Percentiles rank a stretch among this genome's conserved stretches.
Evolutionary conservation across 1,140 invertebrate genomes (phyloP).

Genomic region (Drosophila bipectinata): DNA sequence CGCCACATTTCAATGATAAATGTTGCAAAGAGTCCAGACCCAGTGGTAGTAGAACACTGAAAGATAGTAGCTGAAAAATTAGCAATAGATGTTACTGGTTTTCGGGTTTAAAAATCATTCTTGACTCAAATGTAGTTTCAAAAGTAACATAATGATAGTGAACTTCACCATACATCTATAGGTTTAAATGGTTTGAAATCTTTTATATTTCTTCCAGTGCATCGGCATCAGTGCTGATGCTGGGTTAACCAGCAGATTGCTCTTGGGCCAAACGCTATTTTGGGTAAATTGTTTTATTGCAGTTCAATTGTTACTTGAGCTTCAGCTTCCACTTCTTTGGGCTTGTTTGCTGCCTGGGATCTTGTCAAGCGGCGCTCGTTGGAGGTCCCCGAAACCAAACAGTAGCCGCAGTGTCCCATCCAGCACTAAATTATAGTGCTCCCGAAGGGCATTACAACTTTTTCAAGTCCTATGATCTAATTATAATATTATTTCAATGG

Average conservation of each 20-base stretch:
- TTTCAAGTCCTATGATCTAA: conserved; percentile 4
- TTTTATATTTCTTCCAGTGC: conserved; percentile 6
- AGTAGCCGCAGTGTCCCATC: conserved; percentile 47
- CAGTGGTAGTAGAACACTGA: conserved; percentile 8
- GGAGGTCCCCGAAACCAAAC: conserved; percentile 62
- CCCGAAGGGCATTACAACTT: conserved; percentile 28
- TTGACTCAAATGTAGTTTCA: too few relatives aligned
- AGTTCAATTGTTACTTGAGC: conserved; percentile 73
- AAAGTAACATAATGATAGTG: too few relatives aligned
- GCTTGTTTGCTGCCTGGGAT: conserved; percentile 59
- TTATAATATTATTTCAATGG: background rate
- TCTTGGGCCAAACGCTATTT: conserved; percentile 68
- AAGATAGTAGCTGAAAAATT: background rate
- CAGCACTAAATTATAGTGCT: conserved; percentile 52
- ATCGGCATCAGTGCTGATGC: conserved; percentile 12
- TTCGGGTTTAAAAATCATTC: too few relatives aligned
- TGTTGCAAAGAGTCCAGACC: conserved; percentile 56
- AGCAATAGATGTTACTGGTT: too few relatives aligned
- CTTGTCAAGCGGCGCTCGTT: conserved; percentile 69
- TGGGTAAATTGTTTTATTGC: conserved; percentile 83
- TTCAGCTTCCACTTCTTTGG: conserved; percentile 48
- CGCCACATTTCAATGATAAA: conserved; percentile 82
- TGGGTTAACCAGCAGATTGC: conserved; percentile 65
- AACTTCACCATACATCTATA: too few relatives aligned
- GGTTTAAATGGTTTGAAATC: too few relatives aligned